A percentile compares a stretch with the other conserved stretches of the same genome.
phyloP scores from a whole-genome alignment of 2,888 invertebrate species.

The Melanostoma mellinum region DNA sequence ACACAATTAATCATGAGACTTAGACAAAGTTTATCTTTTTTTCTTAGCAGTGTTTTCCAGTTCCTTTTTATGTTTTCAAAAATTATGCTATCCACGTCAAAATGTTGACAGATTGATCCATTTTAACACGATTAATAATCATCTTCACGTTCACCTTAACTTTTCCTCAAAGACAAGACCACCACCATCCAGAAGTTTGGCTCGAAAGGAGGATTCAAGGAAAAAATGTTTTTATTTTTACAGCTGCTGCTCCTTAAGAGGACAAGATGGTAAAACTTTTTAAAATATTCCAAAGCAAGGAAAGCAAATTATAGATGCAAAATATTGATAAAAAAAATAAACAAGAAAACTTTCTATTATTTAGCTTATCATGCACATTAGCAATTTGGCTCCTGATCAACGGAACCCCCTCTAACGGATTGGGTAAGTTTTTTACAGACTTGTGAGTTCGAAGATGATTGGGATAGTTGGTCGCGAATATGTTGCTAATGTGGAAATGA shows the following conservation, averaged over 20 bases:
- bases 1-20: too few relatives aligned
- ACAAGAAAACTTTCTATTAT: constrained; percentile 1
- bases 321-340: not conserved
- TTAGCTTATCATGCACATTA: constrained; percentile 24
- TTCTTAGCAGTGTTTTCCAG: too few relatives aligned
- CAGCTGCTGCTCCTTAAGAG: not conserved
- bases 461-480: too few relatives aligned
- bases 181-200: not conserved
- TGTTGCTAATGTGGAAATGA: too few relatives aligned
- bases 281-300: not conserved
- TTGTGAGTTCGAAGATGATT: too few relatives aligned
- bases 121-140: constrained; percentile 51
- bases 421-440: too few relatives aligned
- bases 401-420: not conserved
- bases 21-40: too few relatives aligned
- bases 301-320: not conserved
- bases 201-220: not conserved
- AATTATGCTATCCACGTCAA: constrained; percentile 1
- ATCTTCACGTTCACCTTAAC: constrained; percentile 16
- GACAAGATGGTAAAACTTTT: not conserved
- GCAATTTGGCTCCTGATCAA: constrained; percentile 20
- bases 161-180: constrained; percentile 16
- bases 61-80: not conserved
- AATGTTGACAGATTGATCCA: constrained; percentile 32
- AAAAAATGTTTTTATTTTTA: not conserved